Evolutionary conservation across 2,888 invertebrate species (phyloP).

Genomic region (Orthosia gracilis): DNA sequence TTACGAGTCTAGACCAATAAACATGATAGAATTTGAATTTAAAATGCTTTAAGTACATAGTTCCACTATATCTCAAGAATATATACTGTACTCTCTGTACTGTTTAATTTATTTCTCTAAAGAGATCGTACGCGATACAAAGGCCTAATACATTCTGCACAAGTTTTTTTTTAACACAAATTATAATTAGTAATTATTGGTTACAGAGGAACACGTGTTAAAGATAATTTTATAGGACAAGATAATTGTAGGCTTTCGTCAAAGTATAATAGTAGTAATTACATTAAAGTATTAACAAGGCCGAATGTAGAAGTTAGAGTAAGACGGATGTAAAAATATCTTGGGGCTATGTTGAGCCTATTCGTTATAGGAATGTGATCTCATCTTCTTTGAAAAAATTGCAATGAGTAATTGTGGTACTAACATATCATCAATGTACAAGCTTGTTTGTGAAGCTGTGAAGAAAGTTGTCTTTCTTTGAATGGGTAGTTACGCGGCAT

Average conservation of each 20-base stretch:
- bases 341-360: slow-evolving; percentile 44
- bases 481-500: background rate
- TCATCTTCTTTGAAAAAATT: slow-evolving; percentile 27
- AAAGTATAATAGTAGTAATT: slow-evolving; percentile 70
- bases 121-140: slow-evolving; percentile 26
- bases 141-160: slow-evolving; percentile 34
- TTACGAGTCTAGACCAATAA: background rate
- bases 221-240: slow-evolving; percentile 72
- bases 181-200: slow-evolving; percentile 65
- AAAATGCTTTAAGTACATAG: background rate
- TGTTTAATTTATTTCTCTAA: slow-evolving; percentile 15
- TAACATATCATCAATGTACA: slow-evolving; percentile 7
- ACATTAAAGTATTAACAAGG: slow-evolving; percentile 73
- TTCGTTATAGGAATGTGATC: slow-evolving; percentile 27
- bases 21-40: slow-evolving; percentile 21
- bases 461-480: slow-evolving; percentile 8
- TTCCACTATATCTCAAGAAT: background rate
- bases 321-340: slow-evolving; percentile 62
- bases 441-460: background rate
- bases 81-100: background rate
- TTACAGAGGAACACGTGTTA: slow-evolving; percentile 64
- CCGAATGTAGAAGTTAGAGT: slow-evolving; percentile 55
- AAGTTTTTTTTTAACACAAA: slow-evolving; percentile 46
- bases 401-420: slow-evolving; percentile 28
- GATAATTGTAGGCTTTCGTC: slow-evolving; percentile 76